Percentiles rank a stretch among this genome's conserved stretches.
Evolutionary conservation across 2,888 invertebrate genomes (phyloP).

Genomic region (Lysandra bellargus): DNA sequence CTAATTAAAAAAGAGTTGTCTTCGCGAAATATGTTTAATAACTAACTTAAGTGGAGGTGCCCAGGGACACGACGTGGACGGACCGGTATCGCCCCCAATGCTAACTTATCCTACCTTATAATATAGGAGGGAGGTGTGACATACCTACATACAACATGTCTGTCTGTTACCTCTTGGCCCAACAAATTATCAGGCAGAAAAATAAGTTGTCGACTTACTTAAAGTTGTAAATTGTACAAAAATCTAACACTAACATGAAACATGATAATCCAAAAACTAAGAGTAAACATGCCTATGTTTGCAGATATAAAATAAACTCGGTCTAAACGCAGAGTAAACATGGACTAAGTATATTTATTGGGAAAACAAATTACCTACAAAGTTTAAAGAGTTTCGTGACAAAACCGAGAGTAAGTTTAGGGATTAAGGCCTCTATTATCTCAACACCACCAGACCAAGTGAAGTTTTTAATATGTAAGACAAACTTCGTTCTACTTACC

Average conservation of each 20-base stretch:
- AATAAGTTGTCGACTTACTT: background rate
- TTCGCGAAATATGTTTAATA: no score
- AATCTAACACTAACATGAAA: conserved; percentile 6
- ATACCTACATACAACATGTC: background rate
- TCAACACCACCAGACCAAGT: background rate
- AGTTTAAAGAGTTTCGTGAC: conserved; percentile 2
- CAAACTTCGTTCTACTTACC: no score
- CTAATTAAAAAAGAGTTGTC: no score
- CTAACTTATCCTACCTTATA: no score
- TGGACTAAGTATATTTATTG: background rate
- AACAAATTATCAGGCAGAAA: background rate
- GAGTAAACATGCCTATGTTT: conserved; percentile 20
- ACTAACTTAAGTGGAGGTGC: no score
- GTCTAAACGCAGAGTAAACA: conserved; percentile 10
- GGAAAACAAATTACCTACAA: background rate
- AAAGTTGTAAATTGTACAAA: background rate
- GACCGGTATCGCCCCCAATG: no score
- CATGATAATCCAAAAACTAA: conserved; percentile 16
- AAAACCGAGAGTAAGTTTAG: background rate
- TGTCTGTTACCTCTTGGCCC: background rate
- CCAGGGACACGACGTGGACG: no score
- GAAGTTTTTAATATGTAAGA: background rate
- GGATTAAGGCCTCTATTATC: background rate
- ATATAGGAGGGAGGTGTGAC: no score
- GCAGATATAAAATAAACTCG: background rate